Base-by-base conservation (phyloP, 2,113 vertebrate species). In the Tinamus guttatus region DNA sequence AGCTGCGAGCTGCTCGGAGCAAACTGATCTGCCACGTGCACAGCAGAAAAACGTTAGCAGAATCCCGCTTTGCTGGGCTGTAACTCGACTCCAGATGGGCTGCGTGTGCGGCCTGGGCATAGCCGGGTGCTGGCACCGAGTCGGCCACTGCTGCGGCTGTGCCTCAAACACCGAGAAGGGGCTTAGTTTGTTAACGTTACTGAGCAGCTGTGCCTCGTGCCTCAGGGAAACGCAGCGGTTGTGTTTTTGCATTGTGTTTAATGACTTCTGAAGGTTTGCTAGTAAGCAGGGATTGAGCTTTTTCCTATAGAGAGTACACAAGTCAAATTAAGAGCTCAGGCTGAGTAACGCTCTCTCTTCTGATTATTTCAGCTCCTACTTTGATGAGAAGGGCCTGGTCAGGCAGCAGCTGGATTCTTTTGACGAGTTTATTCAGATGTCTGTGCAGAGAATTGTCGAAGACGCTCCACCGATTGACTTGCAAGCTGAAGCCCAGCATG, bases 391-490 rank as follows among this genome's bases (percentile, higher is more conserved):
- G 88, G 99, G 99, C 52, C 97, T 99, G 97, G 99, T 99, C 51
- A 98, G 99, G 47, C 99, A 99, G 84, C 99, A 99, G 95, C 76
- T 99, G 98, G 99, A 99, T 97, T 99, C 99, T 8, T 99, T 99
- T 27, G 99, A 99, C 96, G 99, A 99, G 95, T 99, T 99, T 95
- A 99, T 99, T 97, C 99, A 99, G 98, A 99, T 99, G 99, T 99
- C 99, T 15, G 99, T 99, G 75, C 99, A 99, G 97, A 99, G 99
- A 97, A 99, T 99, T 59, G 99, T 99, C 85, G 99, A 99, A 97
- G 99, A 99, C 40, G 99, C 99, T 3, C 99, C 99, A 1, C 99
- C 99, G 64, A 99, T 99, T 32, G 99, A 99, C 96, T 98, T 99
- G 32, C 99, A 99, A 94, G 99, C 99, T 51, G 99, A 99, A 98